Percentiles rank a stretch among this genome's conserved stretches.
phyloP scores from a whole-genome alignment of 2,797 vertebrate genomes.

The Bovichtus variegatus region DNA sequence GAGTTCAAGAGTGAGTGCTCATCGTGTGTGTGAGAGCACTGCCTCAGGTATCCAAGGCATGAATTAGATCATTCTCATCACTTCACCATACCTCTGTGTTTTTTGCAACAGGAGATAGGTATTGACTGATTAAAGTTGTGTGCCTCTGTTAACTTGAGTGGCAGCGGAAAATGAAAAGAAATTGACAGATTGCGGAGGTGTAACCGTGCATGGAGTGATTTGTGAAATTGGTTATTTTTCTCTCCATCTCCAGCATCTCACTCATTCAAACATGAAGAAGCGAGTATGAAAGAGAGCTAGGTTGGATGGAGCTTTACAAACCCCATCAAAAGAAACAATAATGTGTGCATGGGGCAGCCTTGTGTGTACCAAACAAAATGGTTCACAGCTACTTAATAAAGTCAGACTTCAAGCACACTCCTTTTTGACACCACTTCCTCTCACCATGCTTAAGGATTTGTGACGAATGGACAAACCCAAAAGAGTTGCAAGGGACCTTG shows the following conservation, averaged over 20 bases:
- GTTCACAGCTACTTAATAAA: constrained; percentile 38
- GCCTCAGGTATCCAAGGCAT: constrained; percentile 73
- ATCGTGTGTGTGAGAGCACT: constrained; percentile 47
- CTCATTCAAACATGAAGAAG: constrained; percentile 47
- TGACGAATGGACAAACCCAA: constrained; percentile 47
- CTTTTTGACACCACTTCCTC: constrained; percentile 56
- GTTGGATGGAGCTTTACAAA: constrained; percentile 48
- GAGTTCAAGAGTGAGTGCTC: constrained; percentile 65
- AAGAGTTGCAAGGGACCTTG: constrained; percentile 59
- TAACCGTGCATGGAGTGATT: constrained; percentile 68
- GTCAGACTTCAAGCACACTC: constrained; percentile 73
- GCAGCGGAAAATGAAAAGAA: constrained; percentile 60
- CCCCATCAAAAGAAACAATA: constrained; percentile 41
- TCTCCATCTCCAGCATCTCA: constrained; percentile 58
- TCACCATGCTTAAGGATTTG: constrained; percentile 51
- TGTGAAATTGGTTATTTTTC: constrained; percentile 73
- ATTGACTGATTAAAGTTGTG: constrained; percentile 46
- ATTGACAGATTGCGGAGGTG: constrained; percentile 55
- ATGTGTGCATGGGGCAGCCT: constrained; percentile 29
- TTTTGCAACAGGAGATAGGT: constrained; percentile 50
- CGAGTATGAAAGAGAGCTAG: constrained; percentile 24
- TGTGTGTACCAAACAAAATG: constrained; percentile 34
- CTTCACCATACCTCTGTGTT: constrained; percentile 60
- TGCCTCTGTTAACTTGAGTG: constrained; percentile 55
- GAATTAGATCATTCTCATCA: constrained; percentile 60